phyloP scores from a whole-genome alignment of 1,140 invertebrate genomes.

The Philaenus spumarius region DNA sequence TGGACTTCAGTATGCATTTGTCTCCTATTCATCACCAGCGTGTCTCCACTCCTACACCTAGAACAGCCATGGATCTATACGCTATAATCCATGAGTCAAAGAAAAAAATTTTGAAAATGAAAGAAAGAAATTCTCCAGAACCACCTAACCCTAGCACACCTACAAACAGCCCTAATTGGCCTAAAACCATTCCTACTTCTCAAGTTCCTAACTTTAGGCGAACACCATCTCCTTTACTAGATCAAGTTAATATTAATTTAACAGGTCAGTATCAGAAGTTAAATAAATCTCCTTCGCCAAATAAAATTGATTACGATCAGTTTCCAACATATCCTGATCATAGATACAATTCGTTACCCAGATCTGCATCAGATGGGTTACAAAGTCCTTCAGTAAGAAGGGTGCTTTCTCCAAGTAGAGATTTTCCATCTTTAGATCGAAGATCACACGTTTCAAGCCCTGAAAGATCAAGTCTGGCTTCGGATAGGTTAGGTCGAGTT shows the following conservation, averaged over 20 bases:
- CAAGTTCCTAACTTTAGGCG: constrained; percentile 14
- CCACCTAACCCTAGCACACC: not conserved
- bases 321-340: constrained; percentile 7
- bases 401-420: constrained; percentile 5
- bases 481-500: constrained; percentile 18
- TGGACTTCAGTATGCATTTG: constrained; percentile 20
- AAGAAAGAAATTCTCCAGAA: constrained; percentile 44
- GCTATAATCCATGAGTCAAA: constrained; percentile 72
- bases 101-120: constrained; percentile 46
- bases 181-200: constrained; percentile 24
- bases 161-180: constrained; percentile 16
- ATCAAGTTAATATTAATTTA: constrained; percentile 5
- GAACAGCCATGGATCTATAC: constrained; percentile 69
- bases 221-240: not conserved
- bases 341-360: not conserved
- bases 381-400: not conserved
- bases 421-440: constrained; percentile 1
- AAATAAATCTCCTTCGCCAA: constrained; percentile 4
- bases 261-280: constrained; percentile 2
- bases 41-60: constrained; percentile 44
- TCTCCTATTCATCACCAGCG: constrained; percentile 37
- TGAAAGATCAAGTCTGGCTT: constrained; percentile 3
- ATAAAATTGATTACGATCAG: not conserved
- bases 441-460: not conserved
- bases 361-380: not conserved